Evolutionary conservation across 1,140 invertebrate genomes (phyloP).

Genomic region (Drosophila lacteicornis): DNA sequence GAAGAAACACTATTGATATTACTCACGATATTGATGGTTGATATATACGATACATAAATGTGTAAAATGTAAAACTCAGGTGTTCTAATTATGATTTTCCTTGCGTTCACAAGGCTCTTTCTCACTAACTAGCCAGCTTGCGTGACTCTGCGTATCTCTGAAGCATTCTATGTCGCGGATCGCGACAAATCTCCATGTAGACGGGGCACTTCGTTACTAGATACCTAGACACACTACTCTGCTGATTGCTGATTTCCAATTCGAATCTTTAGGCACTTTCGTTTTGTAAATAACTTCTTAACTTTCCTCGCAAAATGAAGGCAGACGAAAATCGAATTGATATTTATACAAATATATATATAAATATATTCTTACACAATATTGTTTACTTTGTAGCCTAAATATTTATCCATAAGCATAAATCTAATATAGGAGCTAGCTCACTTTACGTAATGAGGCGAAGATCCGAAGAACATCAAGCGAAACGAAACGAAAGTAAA

Average conservation of each 20-base stretch:
- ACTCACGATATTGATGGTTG: constrained; percentile 23
- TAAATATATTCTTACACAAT: constrained; percentile 41
- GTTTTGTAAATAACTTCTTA: constrained; percentile 73
- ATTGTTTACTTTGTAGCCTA: constrained; percentile 62
- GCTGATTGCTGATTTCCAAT: constrained; percentile 46
- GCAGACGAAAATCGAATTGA: constrained; percentile 44
- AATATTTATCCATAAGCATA: constrained; percentile 47
- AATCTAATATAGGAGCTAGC: constrained; percentile 64
- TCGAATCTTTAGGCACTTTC: constrained; percentile 55
- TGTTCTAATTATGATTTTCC: constrained; percentile 73
- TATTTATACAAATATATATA: constrained; percentile 36
- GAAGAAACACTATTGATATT: constrained; percentile 31
- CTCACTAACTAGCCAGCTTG: constrained; percentile 32
- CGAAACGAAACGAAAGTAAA: constrained; percentile 54
- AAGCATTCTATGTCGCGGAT: constrained; percentile 36
- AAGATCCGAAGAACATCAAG: constrained; percentile 54
- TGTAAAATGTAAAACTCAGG: constrained; percentile 69
- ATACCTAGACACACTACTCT: constrained; percentile 1
- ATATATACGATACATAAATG: constrained; percentile 25
- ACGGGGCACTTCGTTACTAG: constrained; percentile 13
- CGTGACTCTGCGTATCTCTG: constrained; percentile 31
- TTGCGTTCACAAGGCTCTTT: constrained; percentile 51
- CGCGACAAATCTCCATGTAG: constrained; percentile 16
- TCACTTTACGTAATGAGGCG: constrained; percentile 58
- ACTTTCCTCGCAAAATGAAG: constrained; percentile 61